Base-by-base conservation (phyloP, 2,888 invertebrate species). In the Yponomeuta plumbellus region DNA sequence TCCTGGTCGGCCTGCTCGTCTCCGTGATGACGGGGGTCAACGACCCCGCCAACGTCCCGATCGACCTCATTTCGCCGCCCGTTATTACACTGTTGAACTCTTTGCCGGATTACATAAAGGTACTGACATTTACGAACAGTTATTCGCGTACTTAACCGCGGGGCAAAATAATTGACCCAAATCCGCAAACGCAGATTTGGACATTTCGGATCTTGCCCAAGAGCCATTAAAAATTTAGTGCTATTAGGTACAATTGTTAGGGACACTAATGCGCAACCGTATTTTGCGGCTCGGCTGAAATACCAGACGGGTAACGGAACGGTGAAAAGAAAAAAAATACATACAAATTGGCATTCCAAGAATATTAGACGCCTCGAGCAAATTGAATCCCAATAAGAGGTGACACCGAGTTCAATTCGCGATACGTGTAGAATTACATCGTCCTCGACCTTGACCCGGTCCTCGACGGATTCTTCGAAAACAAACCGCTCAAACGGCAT, bases 1-100 rank as follows among this genome's bases (percentile, higher is more conserved):
- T 97, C 26, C 75, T 95, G 13, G 86, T 96, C 13, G 97, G 97
- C 0, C 84, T 96, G 61, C 66, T 93, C 2, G 94, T 95, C 56
- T 97, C 97, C n/a, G 88, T 94, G 34, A 73, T 93, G 22, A 94
- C 95, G 0, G 94, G 94, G 1, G 81, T 88, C 58, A 93, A 93
- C 61, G 90, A 94, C 74, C 94, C 94, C 0, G 86, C 92, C 0
- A 88, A 92, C 17, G 88, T 96, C 0, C 93, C 95, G 70, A 92
- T 92, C n/a, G 93, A 94, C 72, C 86, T 95, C 8, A 86, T 95
- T 65, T 94, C 95, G 66, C 95, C 95, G 11, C 93, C 94, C 0
- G 79, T 95, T n/a, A 84, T 91, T 59, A 79, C 83, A 8, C 78
- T 94, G n/a, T 81, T 94, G 52, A 85, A 91, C 72, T 85, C 87